These are phyloP conservation scores for Poicephalus gulielmi DNA, from an alignment of 2,113 vertebrate species.

Conservation along the genomic window DNA sequence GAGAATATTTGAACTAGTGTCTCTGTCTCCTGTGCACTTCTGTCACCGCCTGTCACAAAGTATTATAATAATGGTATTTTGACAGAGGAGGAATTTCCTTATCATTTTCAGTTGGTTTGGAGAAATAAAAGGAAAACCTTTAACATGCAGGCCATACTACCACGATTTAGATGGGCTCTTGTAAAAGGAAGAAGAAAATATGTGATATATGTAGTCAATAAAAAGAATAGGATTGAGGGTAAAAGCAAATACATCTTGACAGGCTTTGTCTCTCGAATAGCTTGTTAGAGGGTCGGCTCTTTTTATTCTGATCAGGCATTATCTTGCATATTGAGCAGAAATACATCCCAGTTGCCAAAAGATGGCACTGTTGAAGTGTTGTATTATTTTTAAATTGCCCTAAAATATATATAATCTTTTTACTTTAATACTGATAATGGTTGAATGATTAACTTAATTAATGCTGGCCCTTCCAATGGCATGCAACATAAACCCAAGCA, in stretches of 20 bases:
- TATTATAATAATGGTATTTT: neutral
- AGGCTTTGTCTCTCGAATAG: neutral
- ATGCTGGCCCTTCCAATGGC: slow-evolving; percentile 46
- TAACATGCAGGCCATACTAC: neutral
- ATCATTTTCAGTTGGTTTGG: neutral
- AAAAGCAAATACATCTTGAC: neutral
- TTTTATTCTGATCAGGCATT: neutral
- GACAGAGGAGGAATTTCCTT: neutral
- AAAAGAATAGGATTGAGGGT: neutral
- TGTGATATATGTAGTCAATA: neutral
- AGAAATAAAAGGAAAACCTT: neutral
- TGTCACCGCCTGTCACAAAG: neutral
- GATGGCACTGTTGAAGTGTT: slow-evolving; percentile 77
- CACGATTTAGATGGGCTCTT: neutral
- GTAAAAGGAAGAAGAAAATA: neutral
- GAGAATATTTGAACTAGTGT: neutral
- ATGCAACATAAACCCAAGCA: slow-evolving; percentile 39
- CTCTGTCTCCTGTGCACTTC: neutral
- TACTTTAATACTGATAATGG: slow-evolving; percentile 45
- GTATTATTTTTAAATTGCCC: neutral
- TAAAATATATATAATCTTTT: neutral
- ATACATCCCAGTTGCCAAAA: slow-evolving; percentile 50
- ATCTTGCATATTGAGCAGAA: neutral
- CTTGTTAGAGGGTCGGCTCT: neutral
- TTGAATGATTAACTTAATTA: slow-evolving; percentile 65